Percentiles rank a stretch among this genome's conserved stretches.
Conservation (phyloP, 2,888 invertebrate species). For the Protophormia terraenovae region DNA sequence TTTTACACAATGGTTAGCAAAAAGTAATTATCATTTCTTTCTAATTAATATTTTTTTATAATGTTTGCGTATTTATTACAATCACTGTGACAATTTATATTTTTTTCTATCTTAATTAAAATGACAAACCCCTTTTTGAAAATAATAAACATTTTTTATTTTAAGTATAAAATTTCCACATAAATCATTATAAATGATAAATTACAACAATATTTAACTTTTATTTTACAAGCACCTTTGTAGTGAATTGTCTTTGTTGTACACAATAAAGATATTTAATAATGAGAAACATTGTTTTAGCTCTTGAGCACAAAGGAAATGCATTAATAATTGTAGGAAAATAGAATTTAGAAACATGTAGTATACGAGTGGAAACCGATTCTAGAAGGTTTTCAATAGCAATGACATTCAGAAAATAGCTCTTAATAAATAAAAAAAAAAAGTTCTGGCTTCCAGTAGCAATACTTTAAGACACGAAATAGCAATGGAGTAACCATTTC, state of each 20-base stretch:
- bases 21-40: neutral
- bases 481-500: too few species aligned
- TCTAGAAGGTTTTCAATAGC: too few species aligned
- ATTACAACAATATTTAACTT: neutral
- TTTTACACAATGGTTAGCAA: neutral
- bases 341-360: neutral
- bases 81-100: neutral
- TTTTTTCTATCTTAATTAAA: slow-evolving; percentile 27
- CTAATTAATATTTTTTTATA: slow-evolving; percentile 5
- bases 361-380: too few species aligned
- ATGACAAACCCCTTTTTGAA: neutral
- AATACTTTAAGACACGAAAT: too few species aligned
- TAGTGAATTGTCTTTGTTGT: neutral
- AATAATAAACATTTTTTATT: neutral
- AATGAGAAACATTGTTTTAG: neutral
- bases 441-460: too few species aligned
- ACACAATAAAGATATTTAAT: neutral
- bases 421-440: too few species aligned
- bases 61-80: neutral
- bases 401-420: too few species aligned
- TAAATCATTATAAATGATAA: neutral
- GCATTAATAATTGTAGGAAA: neutral
- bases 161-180: neutral
- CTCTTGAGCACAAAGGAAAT: neutral
- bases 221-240: neutral